These are phyloP conservation scores for Oncorhynchus mykiss DNA, from an alignment of 2,113 vertebrate genomes.

Conservation along the genomic window DNA sequence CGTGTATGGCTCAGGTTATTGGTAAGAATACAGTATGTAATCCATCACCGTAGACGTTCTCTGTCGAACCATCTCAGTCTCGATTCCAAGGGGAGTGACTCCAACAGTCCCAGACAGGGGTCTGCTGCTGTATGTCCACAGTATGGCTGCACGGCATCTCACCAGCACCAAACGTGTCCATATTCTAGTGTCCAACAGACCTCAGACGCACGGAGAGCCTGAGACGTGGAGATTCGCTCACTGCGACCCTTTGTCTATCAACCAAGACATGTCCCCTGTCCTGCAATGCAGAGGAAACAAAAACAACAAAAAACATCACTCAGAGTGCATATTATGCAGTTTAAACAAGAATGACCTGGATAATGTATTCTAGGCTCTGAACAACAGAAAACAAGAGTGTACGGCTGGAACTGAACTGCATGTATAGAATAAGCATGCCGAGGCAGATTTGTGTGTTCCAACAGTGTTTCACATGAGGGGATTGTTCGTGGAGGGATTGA, in stretches of 20 bases:
- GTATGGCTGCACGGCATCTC: constrained; percentile 63
- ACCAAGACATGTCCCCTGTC: constrained; percentile 81
- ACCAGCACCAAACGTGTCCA: constrained; percentile 64
- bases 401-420: not conserved
- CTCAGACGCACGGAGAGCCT: constrained; percentile 20
- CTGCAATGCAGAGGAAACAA: constrained; percentile 46
- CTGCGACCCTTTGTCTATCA: constrained; percentile 78
- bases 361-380: not conserved
- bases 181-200: constrained; percentile 33
- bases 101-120: constrained; percentile 11
- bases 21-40: constrained; percentile 26
- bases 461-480: too few relatives aligned
- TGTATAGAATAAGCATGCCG: not conserved
- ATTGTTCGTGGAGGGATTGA: not conserved
- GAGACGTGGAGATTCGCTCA: constrained; percentile 47
- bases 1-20: constrained; percentile 33
- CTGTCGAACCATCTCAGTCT: constrained; percentile 37
- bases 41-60: constrained; percentile 41
- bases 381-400: not conserved
- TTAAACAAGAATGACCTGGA: not conserved
- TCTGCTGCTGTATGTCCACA: not conserved
- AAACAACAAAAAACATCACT: not conserved
- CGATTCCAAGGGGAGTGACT: constrained; percentile 24
- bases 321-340: not conserved
- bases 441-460: not conserved